Evolutionary conservation across 2,888 invertebrate species (phyloP).

Genomic region (Leucoma salicis): DNA sequence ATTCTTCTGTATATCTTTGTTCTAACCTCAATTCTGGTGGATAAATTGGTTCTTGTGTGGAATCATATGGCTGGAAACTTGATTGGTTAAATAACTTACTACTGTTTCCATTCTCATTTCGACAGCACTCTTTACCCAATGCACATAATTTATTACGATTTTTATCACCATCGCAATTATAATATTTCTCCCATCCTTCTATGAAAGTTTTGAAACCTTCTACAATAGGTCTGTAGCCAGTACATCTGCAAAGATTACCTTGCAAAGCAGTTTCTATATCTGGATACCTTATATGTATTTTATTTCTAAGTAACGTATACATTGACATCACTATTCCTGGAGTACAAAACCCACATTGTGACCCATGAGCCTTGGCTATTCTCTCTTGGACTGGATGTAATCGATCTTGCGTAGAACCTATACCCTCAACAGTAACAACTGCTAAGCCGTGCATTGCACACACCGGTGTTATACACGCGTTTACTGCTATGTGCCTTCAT

Average conservation of each 20-base stretch:
- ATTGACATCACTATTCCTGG: conserved; percentile 99
- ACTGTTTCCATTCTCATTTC: conserved; percentile 42
- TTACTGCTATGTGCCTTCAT: conserved; percentile 88
- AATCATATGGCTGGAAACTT: conserved; percentile 87
- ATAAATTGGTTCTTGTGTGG: conserved; percentile 94
- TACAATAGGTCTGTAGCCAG: conserved; percentile 96
- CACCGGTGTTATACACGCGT: conserved; percentile 94
- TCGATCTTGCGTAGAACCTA: conserved; percentile 89
- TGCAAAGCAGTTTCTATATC: conserved; percentile 92
- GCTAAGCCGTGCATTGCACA: conserved; percentile 94
- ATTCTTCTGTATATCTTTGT: conserved; percentile 79
- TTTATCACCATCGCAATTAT: conserved; percentile 29
- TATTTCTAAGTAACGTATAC: conserved; percentile 92
- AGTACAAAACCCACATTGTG: conserved; percentile 97
- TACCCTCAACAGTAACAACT: conserved; percentile 96
- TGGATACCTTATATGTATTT: conserved; percentile 86
- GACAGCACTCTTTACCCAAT: conserved; percentile 87
- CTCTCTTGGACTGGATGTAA: conserved; percentile 94
- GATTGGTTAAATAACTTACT: conserved; percentile 72
- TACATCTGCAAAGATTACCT: conserved; percentile 94
- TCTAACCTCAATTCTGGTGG: conserved; percentile 91
- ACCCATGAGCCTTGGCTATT: conserved; percentile 94
- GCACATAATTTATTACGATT: conserved; percentile 57
- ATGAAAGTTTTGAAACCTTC: conserved; percentile 94
- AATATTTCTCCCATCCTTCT: conserved; percentile 85